Conservation (phyloP, 2,888 invertebrate species). For the Pomacea canaliculata region DNA sequence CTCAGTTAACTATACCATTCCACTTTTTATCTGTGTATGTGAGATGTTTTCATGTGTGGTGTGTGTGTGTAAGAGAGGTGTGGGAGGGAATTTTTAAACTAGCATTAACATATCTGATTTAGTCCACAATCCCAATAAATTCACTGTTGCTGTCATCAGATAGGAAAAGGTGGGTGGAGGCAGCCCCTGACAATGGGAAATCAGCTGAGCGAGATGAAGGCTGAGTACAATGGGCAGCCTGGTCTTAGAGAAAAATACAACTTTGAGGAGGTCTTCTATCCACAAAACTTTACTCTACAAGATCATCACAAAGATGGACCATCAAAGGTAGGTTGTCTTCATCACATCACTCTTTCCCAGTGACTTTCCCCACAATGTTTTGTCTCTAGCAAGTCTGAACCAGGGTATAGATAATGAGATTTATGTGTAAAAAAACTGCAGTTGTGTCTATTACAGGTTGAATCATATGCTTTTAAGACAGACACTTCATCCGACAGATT, state of each 20-base stretch:
- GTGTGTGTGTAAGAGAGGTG: too few species aligned
- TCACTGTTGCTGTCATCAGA: constrained; percentile 39
- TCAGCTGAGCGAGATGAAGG: constrained; percentile 67
- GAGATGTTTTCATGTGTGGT: too few species aligned
- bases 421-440: too few species aligned
- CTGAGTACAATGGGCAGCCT: constrained; percentile 52
- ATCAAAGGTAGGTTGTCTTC: constrained; percentile 59
- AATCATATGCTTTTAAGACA: too few species aligned
- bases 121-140: background rate
- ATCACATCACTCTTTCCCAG: background rate
- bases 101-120: background rate
- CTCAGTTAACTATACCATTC: too few species aligned
- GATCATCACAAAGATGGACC: constrained; percentile 68
- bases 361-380: too few species aligned
- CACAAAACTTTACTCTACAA: constrained; percentile 61
- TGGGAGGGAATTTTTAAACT: background rate
- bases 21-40: too few species aligned
- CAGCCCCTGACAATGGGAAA: constrained; percentile 69
- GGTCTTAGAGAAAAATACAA: constrained; percentile 57
- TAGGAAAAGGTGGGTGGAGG: constrained; percentile 67
- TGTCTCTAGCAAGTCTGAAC: too few species aligned
- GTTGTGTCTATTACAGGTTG: too few species aligned
- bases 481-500: too few species aligned
- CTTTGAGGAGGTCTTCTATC: constrained; percentile 60
- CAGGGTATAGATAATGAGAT: too few species aligned